Conservation (phyloP, 53 echinoderm and acorn worm species). For the Holothuria scabra region DNA sequence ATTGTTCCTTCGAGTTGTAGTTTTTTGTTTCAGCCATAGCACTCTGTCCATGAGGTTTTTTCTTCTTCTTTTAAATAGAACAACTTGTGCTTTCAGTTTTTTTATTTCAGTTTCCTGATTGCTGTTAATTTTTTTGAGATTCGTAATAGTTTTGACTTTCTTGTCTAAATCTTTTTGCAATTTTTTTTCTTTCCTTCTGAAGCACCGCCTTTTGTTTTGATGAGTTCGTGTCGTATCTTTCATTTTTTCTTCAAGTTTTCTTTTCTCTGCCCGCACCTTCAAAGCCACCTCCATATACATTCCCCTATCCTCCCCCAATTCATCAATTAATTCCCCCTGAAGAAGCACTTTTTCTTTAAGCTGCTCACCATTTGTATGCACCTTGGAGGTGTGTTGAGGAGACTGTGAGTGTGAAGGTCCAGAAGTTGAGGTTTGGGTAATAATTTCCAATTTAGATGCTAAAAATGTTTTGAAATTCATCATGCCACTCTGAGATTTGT, state of each 20-base stretch:
- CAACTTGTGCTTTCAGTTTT: neutral
- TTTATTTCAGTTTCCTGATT: neutral
- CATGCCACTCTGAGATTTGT: neutral
- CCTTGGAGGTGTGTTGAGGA: neutral
- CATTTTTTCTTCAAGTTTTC: neutral
- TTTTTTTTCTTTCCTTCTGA: neutral
- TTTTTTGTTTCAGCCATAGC: no score
- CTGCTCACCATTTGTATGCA: neutral
- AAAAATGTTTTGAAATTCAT: neutral
- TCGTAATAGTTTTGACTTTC: no score
- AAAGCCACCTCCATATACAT: neutral
- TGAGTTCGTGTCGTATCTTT: neutral
- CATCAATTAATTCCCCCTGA: neutral
- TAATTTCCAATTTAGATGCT: neutral
- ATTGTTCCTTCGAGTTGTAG: no score
- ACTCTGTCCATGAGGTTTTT: no score
- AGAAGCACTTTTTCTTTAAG: neutral
- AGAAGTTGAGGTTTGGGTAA: neutral
- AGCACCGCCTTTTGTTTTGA: neutral
- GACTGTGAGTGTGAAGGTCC: neutral
- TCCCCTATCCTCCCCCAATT: constrained; percentile 2
- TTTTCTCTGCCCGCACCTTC: neutral
- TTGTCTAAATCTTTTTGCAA: no score
- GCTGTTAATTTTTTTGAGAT: no score
- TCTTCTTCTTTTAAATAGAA: no score